Evolutionary conservation across 2,888 invertebrate species (phyloP).

Genomic region (Homarus gammarus): DNA sequence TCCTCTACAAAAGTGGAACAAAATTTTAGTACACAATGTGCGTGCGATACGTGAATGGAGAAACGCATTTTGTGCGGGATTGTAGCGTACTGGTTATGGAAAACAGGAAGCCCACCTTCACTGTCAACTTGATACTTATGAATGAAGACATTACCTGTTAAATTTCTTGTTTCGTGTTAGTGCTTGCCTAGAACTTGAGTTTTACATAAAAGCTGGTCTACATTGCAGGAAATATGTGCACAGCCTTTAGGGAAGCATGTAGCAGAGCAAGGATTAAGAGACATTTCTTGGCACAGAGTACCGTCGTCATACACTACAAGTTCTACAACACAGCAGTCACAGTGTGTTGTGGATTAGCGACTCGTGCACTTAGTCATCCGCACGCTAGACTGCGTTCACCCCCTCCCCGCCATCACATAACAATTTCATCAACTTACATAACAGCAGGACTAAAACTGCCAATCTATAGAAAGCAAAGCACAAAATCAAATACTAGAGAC

Average conservation of each 20-base stretch:
- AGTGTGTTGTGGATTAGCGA: constrained; percentile 30
- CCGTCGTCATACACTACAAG: too few relatives aligned
- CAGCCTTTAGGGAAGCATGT: too few relatives aligned
- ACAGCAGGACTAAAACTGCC: background rate
- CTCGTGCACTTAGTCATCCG: constrained; percentile 28
- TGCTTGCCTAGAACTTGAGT: too few relatives aligned
- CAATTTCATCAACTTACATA: background rate
- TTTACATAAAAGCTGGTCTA: too few relatives aligned
- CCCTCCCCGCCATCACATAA: background rate
- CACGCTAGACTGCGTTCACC: background rate
- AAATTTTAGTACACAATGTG: background rate
- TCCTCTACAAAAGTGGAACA: too few relatives aligned
- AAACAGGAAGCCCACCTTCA: constrained; percentile 16
- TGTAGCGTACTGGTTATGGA: background rate
- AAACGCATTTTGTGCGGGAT: constrained; percentile 7
- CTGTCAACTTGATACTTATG: constrained; percentile 9
- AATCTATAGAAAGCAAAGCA: background rate
- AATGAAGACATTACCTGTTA: constrained; percentile 3
- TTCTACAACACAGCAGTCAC: too few relatives aligned
- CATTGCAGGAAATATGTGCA: too few relatives aligned
- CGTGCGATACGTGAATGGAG: background rate
- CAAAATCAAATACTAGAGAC: background rate
- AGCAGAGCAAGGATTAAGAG: too few relatives aligned
- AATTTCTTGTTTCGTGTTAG: too few relatives aligned
- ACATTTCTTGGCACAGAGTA: too few relatives aligned